Base-by-base conservation (phyloP, 1,140 invertebrate species). In the Achroia grisella region DNA sequence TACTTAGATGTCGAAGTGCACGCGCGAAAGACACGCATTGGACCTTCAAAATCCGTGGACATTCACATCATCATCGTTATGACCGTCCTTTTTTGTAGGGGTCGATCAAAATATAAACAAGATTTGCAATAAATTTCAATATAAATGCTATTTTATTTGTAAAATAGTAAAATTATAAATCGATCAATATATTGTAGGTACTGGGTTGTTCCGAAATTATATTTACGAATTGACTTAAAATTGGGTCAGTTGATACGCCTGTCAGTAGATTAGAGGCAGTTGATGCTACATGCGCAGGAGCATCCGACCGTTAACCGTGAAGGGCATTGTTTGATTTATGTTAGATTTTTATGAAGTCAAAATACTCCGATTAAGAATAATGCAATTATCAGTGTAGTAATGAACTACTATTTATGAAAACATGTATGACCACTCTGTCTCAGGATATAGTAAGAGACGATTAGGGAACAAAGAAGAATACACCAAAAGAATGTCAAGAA, bases 1-100 rank as follows among this genome's bases (percentile, higher is more conserved):
- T 75, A 71, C 70, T 71, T 76, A 80, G 71, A 79, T 74, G 75
- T 78, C 75, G 76, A 83, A 80, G 75, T 83, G 71, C 75, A 80
- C 56, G 54, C 61, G 52, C 44, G 46, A 66, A 44, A 62, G 60
- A 68, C 61, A 63, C 58, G 54, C 32, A 49, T 48, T 58, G 62
- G 76, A 80, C 75, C 77, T 81, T 81, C 77, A 71, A 63, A 51
- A 53, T 44, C 10, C 27, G 15, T 45, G 41, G 47, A 58, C 48
- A 40, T 53, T 58, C 32, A 39, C 39, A 44, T 35, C 31, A 23
- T 23, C 17, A 23, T 23, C 31, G 23, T 17, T 40, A 34, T 37
- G 41, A 37, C 46, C 44, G 44, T 17, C 12, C 10, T 15, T 9
- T 14, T 10, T n/a, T n/a, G 14, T n/a, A 15, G 17, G 17, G 14